A percentile compares a stretch with the other conserved stretches of the same genome.
phyloP scores from a whole-genome alignment of 2,113 vertebrate species.

The Ardeotis arabs region DNA sequence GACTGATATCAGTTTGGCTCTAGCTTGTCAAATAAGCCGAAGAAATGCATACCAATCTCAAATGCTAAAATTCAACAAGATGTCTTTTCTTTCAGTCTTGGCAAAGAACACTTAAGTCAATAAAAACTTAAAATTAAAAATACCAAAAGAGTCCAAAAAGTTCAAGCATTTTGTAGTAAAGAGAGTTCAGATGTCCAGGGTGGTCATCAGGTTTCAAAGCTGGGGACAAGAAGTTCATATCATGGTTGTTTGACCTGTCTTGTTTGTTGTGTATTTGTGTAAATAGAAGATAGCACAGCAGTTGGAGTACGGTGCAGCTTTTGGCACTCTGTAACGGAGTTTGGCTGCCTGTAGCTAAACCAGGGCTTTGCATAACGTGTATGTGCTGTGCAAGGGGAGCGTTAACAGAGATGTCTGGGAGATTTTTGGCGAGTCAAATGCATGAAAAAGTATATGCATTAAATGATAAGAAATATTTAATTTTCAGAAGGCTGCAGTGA shows the following conservation, averaged over 20 bases:
- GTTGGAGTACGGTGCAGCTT: background rate
- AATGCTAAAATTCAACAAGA: background rate
- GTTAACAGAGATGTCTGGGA: background rate
- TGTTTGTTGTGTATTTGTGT: background rate
- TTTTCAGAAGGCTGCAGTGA: background rate
- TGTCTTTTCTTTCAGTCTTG: background rate
- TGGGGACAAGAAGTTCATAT: background rate
- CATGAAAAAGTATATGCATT: background rate
- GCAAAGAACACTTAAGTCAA: background rate
- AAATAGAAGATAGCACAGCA: background rate
- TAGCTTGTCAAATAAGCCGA: background rate
- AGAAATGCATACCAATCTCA: background rate
- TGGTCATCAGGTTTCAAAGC: background rate
- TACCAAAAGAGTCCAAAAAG: background rate
- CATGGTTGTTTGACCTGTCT: background rate
- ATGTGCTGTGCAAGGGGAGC: background rate
- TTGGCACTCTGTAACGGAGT: background rate
- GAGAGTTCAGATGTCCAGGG: background rate
- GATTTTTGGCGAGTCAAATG: background rate
- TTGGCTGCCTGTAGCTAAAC: background rate
- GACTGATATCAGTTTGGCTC: background rate
- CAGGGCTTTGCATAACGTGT: background rate
- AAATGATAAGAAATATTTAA: background rate
- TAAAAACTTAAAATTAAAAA: constrained; percentile 28
- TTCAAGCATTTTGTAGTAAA: background rate